Conservation (phyloP, 2,888 invertebrate species). For the Lithophane socia region DNA sequence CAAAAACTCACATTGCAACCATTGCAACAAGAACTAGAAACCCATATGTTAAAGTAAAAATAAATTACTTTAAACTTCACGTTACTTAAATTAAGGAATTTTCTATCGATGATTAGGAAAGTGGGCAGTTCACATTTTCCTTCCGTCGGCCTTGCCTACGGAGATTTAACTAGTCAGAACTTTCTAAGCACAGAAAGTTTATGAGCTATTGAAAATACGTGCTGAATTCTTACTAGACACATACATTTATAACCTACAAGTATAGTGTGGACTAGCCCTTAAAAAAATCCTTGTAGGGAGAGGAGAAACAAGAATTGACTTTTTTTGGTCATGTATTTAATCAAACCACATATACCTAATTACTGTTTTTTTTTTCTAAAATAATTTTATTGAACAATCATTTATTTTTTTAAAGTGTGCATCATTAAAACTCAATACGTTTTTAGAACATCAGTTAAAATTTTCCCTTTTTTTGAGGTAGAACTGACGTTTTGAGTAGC, state of each 20-base stretch:
- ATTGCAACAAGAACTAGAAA: not conserved
- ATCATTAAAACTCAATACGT: no score
- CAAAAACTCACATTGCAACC: no score
- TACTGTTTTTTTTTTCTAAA: no score
- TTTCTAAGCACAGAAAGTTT: slow-evolving; percentile 51
- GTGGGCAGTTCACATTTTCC: slow-evolving; percentile 37
- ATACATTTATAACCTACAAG: not conserved
- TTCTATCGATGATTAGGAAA: slow-evolving; percentile 35
- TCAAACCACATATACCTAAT: no score
- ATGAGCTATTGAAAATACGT: slow-evolving; percentile 52
- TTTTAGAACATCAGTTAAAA: no score
- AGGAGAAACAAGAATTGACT: not conserved
- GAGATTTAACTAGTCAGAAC: slow-evolving; percentile 43
- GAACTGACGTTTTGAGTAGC: not conserved
- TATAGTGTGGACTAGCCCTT: not conserved
- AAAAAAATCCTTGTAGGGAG: not conserved
- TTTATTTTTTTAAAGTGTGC: no score
- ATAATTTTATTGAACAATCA: no score
- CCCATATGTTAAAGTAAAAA: not conserved
- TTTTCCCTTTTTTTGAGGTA: no score
- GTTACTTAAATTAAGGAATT: not conserved
- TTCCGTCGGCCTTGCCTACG: slow-evolving; percentile 5
- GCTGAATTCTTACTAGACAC: slow-evolving; percentile 15
- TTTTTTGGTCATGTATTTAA: not conserved
- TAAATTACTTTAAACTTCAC: not conserved